Evolutionary conservation across 2,888 invertebrate species (phyloP).

Genomic region (Melinopterus prodromus): DNA sequence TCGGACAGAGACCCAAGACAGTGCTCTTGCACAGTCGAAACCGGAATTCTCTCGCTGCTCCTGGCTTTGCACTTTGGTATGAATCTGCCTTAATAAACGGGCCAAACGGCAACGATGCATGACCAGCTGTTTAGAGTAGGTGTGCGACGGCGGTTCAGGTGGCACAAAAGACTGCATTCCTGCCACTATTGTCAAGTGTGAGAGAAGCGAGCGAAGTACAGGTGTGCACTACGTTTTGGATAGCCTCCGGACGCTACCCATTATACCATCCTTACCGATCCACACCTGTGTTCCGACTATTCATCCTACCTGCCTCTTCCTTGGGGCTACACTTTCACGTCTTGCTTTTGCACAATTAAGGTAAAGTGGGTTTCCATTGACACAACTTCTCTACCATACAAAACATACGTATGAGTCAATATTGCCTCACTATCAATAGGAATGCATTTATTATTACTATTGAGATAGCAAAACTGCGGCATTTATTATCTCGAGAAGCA

Average conservation of each 20-base stretch:
- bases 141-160: neutral
- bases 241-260: neutral
- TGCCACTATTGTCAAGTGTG: neutral
- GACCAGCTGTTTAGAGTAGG: neutral
- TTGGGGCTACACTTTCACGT: neutral
- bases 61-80: too few species aligned
- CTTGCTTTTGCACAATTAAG: neutral
- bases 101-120: neutral
- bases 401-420: too few species aligned
- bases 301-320: neutral
- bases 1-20: too few species aligned
- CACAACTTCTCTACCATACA: too few species aligned
- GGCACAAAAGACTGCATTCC: neutral
- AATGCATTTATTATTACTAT: too few species aligned
- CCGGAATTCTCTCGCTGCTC: too few species aligned
- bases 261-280: neutral
- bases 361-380: neutral
- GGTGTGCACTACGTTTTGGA: neutral
- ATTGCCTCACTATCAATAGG: too few species aligned
- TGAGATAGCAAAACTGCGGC: too few species aligned
- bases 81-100: neutral
- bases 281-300: neutral
- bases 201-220: neutral
- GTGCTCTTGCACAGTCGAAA: too few species aligned
- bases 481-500: too few species aligned